Base-by-base conservation (phyloP, 2,888 invertebrate species). In the Drosophila nr. perissopoda region DNA sequence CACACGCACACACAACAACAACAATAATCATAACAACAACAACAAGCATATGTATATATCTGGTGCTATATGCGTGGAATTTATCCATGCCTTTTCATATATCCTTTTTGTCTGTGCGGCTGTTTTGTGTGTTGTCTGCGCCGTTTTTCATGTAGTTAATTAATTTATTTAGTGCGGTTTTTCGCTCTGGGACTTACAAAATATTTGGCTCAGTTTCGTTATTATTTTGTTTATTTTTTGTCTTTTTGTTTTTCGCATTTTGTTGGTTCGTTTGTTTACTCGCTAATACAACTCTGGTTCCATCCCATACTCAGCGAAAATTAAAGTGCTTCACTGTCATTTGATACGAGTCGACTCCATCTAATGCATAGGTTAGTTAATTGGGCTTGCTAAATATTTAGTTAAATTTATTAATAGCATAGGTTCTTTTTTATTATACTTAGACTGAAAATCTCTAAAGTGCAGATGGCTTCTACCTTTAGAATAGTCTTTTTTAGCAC, bases 121-220 rank as follows among this genome's bases (percentile, higher is more conserved):
- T 69, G 73, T 68, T 75, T 73, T 67, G 38, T 63, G 38, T 63
- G 42, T 62, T 69, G 78, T 75, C 73, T 76, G 75, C 65, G 61
- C 72, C 72, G 74, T 80, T 82, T 84, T 83, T 82, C 86, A 80
- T 89, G 90, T 87, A 89, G 89, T 90, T 90, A 90, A 90, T 90
- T 90, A 89, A 90, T 90, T 90, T 90, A 90, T 90, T 90, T 89
- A 88, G 82, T 90, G 88, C 78, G 88, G 87, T 87, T 89, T 84
- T 89, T 78, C 84, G 81, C 84, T 87, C 72, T 76, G 88, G 87
- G 84, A 83, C 81, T 86, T 81, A 72, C 78, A 86, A 82, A 86
- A 82, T 78, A 82, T 80, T 80, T 73, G 48, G 60, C 69, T 64
- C 61, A 52, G 74, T 77, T 71, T 74, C 54, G 54, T 40, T 75